Evolutionary conservation across 2,888 invertebrate genomes (phyloP), one percentile per base, ranked within the genome.

Genomic region (Branchipolynoe longqiensis): DNA sequence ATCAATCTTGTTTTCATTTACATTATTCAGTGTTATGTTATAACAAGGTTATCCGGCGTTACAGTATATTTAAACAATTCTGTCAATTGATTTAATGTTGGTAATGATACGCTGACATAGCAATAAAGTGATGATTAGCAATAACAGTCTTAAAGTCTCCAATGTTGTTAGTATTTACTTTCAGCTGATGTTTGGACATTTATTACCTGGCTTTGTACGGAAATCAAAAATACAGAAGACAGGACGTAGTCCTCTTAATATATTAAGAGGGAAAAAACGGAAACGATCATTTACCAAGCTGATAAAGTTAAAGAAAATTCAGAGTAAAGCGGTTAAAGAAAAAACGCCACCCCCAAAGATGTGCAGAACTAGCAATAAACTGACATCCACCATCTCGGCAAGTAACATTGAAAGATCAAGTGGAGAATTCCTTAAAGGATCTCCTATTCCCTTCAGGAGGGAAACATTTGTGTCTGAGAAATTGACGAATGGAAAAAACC

Each of bases 291-390:
- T 54, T 28, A 78, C 78, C 18, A 78, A 78, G 28, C 48, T 78
- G 25, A 28, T 8, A 1, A 22, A 25, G 14, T 8, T 74, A 25
- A 74, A 78, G 33, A 48, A 41, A 22, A 22, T 14, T 6, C 69
- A 38, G 36, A 33, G 25, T 25, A 69, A 36, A 38, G 18, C 14
- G 62, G 28, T 28, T 14, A 69, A 38, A 69, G 14, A 22, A 36
- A 69, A 69, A 69, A 69, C 78, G 28, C 78, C 41, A 2, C 48
- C 78, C 1, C 78, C 78, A 25, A 78, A 41, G 28, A 28, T 48
- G 48, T 18, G 28, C 78, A 78, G 78, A 22, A 78, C 78, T 12
- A 78, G 78, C 54, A 78, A 41, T 4, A 41, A 41, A n/a, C 48
- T 78, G 1, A 48, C 78, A 1, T 4, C 41, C 18, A 48, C 3